A percentile compares a stretch with the other conserved stretches of the same genome.
phyloP scores from a whole-genome alignment of 2,888 invertebrate species.

The Metellina segmentata region DNA sequence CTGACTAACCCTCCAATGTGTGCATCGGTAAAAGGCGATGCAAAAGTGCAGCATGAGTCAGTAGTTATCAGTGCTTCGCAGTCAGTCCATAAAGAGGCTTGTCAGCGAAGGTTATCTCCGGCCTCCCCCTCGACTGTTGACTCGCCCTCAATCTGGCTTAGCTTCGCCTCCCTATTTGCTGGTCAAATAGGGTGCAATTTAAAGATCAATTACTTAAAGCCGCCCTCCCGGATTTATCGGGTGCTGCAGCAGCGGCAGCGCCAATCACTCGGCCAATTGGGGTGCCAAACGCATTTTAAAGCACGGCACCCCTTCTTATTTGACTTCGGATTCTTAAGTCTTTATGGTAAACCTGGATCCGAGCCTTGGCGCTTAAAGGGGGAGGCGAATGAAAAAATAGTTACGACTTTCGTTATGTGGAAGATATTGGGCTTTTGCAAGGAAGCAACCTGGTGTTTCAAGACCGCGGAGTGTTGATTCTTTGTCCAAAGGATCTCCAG shows the following conservation, averaged over 20 bases:
- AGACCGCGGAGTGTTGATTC: too few relatives aligned
- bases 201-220: slow-evolving; percentile 70
- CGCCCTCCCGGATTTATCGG: slow-evolving; percentile 57
- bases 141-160: slow-evolving; percentile 68
- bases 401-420: too few relatives aligned
- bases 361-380: too few relatives aligned
- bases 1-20: background rate
- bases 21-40: background rate
- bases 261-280: background rate
- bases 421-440: too few relatives aligned
- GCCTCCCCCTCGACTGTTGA: slow-evolving; percentile 56
- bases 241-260: background rate
- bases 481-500: too few relatives aligned
- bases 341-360: too few relatives aligned
- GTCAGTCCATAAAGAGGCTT: slow-evolving; percentile 61
- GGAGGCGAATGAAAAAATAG: too few relatives aligned
- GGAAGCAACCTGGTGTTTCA: too few relatives aligned
- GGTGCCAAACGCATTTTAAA: background rate
- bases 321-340: too few relatives aligned
- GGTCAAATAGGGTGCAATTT: slow-evolving; percentile 71
- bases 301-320: background rate
- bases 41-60: slow-evolving; percentile 53
- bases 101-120: slow-evolving; percentile 51
- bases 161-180: slow-evolving; percentile 63
- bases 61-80: slow-evolving; percentile 65